Percentiles rank a stretch among this genome's conserved stretches.
These are phyloP conservation scores for Clitarchus hookeri DNA, from an alignment of 2,888 invertebrate species.

Conservation along the genomic window DNA sequence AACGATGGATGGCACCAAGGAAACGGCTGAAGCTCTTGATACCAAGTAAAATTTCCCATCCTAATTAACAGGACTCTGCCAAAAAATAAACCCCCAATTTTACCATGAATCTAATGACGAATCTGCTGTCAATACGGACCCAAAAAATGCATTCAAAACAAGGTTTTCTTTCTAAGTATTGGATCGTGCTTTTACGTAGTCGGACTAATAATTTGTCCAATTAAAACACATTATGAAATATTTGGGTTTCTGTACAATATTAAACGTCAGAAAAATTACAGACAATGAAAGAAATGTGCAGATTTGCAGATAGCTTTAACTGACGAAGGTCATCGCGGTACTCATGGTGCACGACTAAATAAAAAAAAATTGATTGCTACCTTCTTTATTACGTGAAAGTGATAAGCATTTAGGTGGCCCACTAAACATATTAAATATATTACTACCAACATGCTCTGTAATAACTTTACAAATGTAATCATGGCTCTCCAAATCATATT, in stretches of 20 bases:
- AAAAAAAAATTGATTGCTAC: background rate
- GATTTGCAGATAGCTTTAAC: background rate
- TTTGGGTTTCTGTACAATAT: background rate
- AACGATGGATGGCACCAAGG: background rate
- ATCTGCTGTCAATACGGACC: background rate
- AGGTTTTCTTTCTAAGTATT: background rate
- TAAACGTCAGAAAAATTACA: too few relatives aligned
- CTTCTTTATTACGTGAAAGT: background rate
- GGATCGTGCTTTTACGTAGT: background rate
- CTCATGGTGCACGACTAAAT: background rate
- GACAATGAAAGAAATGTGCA: background rate
- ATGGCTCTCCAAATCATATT: background rate
- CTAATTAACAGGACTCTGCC: background rate
- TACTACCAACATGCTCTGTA: background rate
- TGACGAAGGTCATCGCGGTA: too few relatives aligned
- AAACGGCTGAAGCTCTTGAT: background rate
- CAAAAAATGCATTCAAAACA: background rate
- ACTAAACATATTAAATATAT: background rate
- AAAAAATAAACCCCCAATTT: background rate
- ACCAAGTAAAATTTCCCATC: background rate
- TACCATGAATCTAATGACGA: background rate
- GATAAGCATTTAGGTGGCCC: background rate
- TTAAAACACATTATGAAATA: too few relatives aligned
- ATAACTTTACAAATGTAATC: background rate
- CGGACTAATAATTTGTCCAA: too few relatives aligned